Percentiles rank a stretch among this genome's conserved stretches.
Evolutionary conservation across 2,797 vertebrate genomes (phyloP).

Genomic region (Malacoctenus gilli): DNA sequence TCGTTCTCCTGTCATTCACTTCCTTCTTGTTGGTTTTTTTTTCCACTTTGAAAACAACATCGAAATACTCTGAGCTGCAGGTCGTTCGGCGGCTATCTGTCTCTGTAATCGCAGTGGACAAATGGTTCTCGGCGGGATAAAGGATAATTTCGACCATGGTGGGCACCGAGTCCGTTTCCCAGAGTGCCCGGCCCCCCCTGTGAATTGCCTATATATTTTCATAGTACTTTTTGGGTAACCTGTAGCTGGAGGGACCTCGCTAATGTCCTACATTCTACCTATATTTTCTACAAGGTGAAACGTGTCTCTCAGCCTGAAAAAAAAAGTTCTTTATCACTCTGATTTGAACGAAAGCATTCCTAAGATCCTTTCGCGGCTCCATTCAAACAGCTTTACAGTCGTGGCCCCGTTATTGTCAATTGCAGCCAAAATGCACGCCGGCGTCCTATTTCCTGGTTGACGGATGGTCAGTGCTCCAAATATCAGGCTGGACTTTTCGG

Average conservation of each 20-base stretch:
- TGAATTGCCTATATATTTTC: slow-evolving; percentile 50
- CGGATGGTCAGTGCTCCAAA: slow-evolving; percentile 20
- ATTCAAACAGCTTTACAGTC: neutral
- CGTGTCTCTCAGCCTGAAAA: slow-evolving; percentile 33
- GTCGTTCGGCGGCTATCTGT: neutral
- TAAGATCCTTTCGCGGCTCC: no score
- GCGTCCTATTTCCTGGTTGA: slow-evolving; percentile 1
- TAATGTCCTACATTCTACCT: slow-evolving; percentile 64
- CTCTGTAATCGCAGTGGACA: slow-evolving; percentile 14
- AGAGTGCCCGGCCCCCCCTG: slow-evolving; percentile 45
- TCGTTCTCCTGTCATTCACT: neutral
- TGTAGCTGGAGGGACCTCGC: slow-evolving; percentile 67
- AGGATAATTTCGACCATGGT: slow-evolving; percentile 43
- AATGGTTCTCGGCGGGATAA: slow-evolving; percentile 21
- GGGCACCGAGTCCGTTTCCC: slow-evolving; percentile 55
- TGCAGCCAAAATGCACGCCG: neutral
- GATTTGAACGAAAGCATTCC: slow-evolving; percentile 10
- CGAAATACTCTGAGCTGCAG: neutral
- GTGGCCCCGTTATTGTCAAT: neutral
- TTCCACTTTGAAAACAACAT: slow-evolving; percentile 6
- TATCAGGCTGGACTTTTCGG: neutral
- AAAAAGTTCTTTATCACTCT: slow-evolving; percentile 2
- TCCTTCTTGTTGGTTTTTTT: no score
- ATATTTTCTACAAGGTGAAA: slow-evolving; percentile 56
- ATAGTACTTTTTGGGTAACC: slow-evolving; percentile 69